Conservation (phyloP, 2,888 invertebrate species). For the Ectemnius lituratus region DNA sequence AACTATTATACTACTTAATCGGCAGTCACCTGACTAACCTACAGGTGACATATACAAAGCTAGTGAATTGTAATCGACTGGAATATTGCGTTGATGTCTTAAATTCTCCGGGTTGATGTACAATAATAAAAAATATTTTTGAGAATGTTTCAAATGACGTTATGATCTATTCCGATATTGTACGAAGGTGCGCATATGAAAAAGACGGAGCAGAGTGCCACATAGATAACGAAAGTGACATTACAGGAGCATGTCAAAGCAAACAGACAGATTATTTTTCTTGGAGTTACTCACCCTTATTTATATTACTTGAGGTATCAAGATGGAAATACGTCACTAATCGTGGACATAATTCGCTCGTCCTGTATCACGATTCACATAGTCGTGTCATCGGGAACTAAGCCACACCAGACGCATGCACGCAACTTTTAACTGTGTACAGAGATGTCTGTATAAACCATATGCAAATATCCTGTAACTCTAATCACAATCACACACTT, state of each 20-base stretch:
- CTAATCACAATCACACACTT: slow-evolving; percentile 18
- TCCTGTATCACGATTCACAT: slow-evolving; percentile 33
- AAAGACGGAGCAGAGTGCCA: neutral
- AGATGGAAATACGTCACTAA: slow-evolving; percentile 72
- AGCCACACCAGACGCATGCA: slow-evolving; percentile 11
- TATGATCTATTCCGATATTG: neutral
- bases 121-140: no score
- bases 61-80: no score
- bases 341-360: slow-evolving; percentile 67
- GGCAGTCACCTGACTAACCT: no score
- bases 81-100: no score
- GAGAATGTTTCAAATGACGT: neutral
- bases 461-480: slow-evolving; percentile 11
- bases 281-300: slow-evolving; percentile 62
- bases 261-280: neutral
- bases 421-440: slow-evolving; percentile 29
- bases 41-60: no score
- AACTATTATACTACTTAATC: no score
- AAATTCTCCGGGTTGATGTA: no score
- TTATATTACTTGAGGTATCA: slow-evolving; percentile 66
- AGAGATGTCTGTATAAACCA: slow-evolving; percentile 28
- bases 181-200: neutral
- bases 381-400: slow-evolving; percentile 1
- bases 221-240: no score
- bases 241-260: no score